Conservation (phyloP, 1,140 invertebrate species). For the Galleria mellonella region DNA sequence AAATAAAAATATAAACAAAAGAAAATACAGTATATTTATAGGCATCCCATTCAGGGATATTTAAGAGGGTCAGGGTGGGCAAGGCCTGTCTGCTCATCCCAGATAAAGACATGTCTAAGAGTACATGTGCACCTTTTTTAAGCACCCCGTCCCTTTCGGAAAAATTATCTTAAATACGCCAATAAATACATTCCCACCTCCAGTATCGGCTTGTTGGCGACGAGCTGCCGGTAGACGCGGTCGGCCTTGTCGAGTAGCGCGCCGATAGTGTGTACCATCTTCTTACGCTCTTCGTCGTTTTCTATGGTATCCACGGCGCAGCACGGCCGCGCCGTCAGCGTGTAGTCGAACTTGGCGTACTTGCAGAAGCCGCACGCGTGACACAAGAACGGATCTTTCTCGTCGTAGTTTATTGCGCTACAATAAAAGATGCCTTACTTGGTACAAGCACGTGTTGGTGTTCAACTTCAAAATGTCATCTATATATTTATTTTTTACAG, state of each 20-base stretch:
- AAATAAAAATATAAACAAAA: too few species aligned
- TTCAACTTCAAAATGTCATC: too few species aligned
- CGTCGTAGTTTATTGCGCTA: slow-evolving; percentile 98
- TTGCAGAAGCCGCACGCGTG: slow-evolving; percentile 99
- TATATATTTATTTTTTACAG: too few species aligned
- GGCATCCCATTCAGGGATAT: too few species aligned
- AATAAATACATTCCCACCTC: slow-evolving; percentile 75
- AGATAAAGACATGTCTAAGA: too few species aligned
- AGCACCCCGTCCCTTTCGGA: too few species aligned
- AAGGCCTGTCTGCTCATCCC: too few species aligned
- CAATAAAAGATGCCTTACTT: slow-evolving; percentile 16
- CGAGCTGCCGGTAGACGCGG: slow-evolving; percentile 92
- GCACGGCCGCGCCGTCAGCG: slow-evolving; percentile 90
- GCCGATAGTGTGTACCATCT: slow-evolving; percentile 94
- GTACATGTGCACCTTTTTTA: too few species aligned
- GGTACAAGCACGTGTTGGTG: too few species aligned
- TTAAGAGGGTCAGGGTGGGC: too few species aligned
- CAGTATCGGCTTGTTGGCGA: slow-evolving; percentile 90
- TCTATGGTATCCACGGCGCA: slow-evolving; percentile 98
- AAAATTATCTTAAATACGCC: too few species aligned
- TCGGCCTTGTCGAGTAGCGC: slow-evolving; percentile 95
- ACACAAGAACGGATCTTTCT: slow-evolving; percentile 98
- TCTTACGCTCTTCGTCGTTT: slow-evolving; percentile 96
- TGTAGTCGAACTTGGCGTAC: slow-evolving; percentile 99
- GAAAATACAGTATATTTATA: too few species aligned